These are phyloP conservation scores for Pristionchus arcanus DNA, from an alignment of 2,888 invertebrate genomes.

Conservation along the genomic window DNA sequence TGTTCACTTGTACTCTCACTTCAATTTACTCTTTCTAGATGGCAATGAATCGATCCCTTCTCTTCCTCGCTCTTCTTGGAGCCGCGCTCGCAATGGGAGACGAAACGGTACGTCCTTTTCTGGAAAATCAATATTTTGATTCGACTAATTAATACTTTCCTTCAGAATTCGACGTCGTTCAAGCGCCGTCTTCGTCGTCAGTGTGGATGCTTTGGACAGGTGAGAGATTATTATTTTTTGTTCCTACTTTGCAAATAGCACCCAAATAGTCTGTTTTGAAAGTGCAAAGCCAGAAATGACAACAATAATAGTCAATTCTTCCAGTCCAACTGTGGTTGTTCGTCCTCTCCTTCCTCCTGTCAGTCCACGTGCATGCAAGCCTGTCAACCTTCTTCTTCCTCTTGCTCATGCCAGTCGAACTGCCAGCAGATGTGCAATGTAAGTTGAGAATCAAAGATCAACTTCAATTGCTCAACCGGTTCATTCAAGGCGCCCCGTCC, in stretches of 20 bases:
- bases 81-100: not conserved
- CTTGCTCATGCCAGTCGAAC: not conserved
- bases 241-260: not conserved
- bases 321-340: not conserved
- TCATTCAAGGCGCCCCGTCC: not conserved
- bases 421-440: not conserved
- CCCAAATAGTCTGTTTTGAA: too few species aligned
- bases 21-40: not conserved
- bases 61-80: slow-evolving; percentile 14
- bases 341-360: not conserved
- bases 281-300: not conserved
- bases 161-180: not conserved
- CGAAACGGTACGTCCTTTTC: not conserved
- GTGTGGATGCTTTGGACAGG: slow-evolving; percentile 16
- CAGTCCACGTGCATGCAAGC: not conserved
- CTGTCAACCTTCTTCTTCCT: not conserved
- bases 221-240: not conserved
- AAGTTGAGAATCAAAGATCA: not conserved
- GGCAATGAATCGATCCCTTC: not conserved
- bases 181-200: not conserved
- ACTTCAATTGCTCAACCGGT: not conserved
- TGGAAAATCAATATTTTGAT: not conserved
- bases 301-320: not conserved
- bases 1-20: not conserved
- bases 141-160: not conserved